Conservation (phyloP, 2,888 invertebrate species). For the Mechanitis mazaeus region DNA sequence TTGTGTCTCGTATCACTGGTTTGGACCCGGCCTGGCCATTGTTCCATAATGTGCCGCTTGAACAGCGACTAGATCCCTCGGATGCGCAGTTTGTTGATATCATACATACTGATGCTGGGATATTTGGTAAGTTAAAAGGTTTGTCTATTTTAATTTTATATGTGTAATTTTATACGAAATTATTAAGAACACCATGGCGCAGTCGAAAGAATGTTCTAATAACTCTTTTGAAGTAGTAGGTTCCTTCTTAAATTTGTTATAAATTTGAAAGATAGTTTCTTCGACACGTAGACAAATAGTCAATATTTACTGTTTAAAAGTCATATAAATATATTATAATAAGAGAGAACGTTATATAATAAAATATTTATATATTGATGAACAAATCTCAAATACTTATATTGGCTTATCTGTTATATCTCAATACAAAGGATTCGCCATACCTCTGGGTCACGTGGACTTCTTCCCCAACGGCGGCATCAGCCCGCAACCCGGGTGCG, state of each 20-base stretch:
- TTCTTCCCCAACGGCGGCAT: slow-evolving; percentile 80
- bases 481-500: slow-evolving; percentile 79
- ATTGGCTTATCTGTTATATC: background rate
- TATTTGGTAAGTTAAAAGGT: slow-evolving; percentile 48
- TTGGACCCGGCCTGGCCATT: slow-evolving; percentile 80
- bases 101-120: slow-evolving; percentile 79
- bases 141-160: too few relatives aligned
- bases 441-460: slow-evolving; percentile 77
- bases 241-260: too few relatives aligned
- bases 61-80: slow-evolving; percentile 70
- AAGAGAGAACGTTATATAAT: too few relatives aligned
- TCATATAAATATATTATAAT: too few relatives aligned
- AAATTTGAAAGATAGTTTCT: too few relatives aligned
- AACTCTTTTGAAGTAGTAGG: too few relatives aligned
- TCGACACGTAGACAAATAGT: too few relatives aligned
- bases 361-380: background rate
- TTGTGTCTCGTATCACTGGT: slow-evolving; percentile 77
- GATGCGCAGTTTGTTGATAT: slow-evolving; percentile 80
- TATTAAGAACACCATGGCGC: too few relatives aligned
- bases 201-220: too few relatives aligned
- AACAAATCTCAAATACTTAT: background rate
- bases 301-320: too few relatives aligned
- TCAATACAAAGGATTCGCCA: slow-evolving; percentile 52
- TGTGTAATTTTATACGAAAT: too few relatives aligned
- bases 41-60: slow-evolving; percentile 72